phyloP scores from a whole-genome alignment of 2,888 invertebrate species.

The Actias luna region DNA sequence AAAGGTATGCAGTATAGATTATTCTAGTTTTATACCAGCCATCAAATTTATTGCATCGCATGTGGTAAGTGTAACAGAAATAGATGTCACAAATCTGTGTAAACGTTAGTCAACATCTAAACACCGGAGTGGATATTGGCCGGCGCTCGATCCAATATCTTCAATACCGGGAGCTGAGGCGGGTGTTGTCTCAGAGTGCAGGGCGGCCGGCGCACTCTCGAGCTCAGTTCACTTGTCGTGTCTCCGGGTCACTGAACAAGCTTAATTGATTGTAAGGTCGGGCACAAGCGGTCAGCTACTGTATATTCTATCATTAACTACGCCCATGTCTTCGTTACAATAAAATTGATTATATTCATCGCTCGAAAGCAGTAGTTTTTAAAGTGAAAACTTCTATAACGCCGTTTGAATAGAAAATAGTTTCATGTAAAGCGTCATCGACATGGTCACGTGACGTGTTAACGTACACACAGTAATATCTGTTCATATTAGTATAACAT shows the following conservation, averaged over 20 bases:
- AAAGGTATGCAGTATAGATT: no score
- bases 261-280: background rate
- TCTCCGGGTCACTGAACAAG: background rate
- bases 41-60: background rate
- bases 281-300: background rate
- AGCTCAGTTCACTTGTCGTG: background rate
- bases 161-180: background rate
- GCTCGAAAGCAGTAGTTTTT: no score
- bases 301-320: background rate
- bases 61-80: background rate
- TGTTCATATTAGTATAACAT: no score
- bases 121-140: background rate
- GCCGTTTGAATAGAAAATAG: no score
- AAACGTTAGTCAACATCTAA: background rate
- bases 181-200: background rate
- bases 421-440: no score
- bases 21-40: no score
- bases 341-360: no score
- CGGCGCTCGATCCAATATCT: background rate
- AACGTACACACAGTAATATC: no score
- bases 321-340: no score
- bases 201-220: background rate
- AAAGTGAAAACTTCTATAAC: no score
- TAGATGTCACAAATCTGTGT: background rate
- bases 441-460: no score